Conservation (phyloP, 2,113 vertebrate species). For the Oxygymnocypris stewartii region DNA sequence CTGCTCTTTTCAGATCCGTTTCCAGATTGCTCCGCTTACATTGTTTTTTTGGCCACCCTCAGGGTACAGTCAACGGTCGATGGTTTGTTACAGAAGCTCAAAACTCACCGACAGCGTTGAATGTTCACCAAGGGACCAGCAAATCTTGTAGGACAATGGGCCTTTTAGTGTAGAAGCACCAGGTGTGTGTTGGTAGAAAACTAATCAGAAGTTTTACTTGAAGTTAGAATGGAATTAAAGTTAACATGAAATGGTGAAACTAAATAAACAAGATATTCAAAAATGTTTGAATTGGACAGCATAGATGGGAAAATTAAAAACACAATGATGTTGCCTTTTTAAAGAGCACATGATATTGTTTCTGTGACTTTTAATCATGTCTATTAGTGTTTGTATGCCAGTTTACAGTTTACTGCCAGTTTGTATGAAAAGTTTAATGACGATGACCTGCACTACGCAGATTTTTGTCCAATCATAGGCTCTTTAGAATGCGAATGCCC, state of each 20-base stretch:
- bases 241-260: not conserved
- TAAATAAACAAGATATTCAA: not conserved
- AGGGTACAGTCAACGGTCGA: constrained; percentile 99
- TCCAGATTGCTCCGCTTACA: not conserved
- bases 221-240: not conserved
- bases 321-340: not conserved
- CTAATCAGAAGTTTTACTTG: not conserved
- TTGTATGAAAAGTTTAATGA: not conserved
- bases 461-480: not conserved
- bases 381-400: not conserved
- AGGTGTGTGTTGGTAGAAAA: not conserved
- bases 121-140: constrained; percentile 87
- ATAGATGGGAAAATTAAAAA: not conserved
- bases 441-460: not conserved
- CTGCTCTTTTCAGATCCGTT: not conserved
- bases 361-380: not conserved
- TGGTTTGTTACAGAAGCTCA: constrained; percentile 89
- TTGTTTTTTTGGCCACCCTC: constrained; percentile 75
- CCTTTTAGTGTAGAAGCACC: not conserved
- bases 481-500: not conserved
- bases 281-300: not conserved
- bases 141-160: constrained; percentile 15
- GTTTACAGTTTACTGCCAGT: too few species aligned
- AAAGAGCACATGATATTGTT: not conserved
- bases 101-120: constrained; percentile 99